A percentile compares a stretch with the other conserved stretches of the same genome.
Evolutionary conservation across 2,113 vertebrate genomes (phyloP).

Genomic region (Eurypyga helias): DNA sequence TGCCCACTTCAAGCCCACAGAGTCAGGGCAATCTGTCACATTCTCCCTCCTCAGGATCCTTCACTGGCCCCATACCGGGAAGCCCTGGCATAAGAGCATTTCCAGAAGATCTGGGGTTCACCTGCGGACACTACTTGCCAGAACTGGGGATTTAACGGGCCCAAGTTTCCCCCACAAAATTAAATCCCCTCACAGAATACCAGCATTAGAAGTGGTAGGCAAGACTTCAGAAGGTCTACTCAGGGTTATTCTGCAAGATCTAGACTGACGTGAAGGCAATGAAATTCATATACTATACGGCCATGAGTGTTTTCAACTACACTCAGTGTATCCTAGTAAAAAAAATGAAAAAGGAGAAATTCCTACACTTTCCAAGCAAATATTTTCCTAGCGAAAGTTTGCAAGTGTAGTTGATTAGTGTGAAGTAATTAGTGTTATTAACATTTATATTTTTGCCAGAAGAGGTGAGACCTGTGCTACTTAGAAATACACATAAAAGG

Average conservation of each 20-base stretch:
- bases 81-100: background rate
- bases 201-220: background rate
- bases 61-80: background rate
- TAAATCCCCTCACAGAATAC: background rate
- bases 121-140: background rate
- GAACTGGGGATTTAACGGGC: background rate
- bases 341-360: background rate
- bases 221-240: background rate
- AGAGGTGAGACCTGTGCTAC: background rate
- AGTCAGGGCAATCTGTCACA: background rate
- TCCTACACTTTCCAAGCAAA: background rate
- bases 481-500: constrained; percentile 17
- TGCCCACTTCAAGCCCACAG: background rate
- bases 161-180: background rate
- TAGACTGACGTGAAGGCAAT: background rate
- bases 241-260: background rate
- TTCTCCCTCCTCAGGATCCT: background rate
- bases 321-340: background rate
- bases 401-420: background rate
- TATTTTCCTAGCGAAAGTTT: background rate
- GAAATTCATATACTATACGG: background rate
- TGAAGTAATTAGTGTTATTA: background rate
- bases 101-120: background rate
- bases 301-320: background rate
- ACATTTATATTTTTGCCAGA: background rate